phyloP scores from a whole-genome alignment of 2,113 vertebrate genomes.

The Uria lomvia region DNA sequence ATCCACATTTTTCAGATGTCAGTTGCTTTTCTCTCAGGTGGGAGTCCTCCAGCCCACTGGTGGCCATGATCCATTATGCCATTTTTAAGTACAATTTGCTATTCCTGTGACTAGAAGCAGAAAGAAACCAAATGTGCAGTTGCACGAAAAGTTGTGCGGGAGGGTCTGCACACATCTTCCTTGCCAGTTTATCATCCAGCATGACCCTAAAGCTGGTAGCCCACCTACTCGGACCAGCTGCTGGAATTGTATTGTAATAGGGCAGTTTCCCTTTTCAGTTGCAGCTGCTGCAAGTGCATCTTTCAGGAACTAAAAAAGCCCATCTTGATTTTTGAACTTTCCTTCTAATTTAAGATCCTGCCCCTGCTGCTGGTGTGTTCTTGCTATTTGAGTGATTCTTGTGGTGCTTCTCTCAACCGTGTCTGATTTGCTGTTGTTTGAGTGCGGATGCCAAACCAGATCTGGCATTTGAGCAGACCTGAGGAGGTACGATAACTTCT shows the following conservation, averaged over 20 bases:
- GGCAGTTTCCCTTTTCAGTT: background rate
- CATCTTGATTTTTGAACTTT: background rate
- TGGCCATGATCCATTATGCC: background rate
- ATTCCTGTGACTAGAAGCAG: background rate
- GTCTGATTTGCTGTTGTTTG: background rate
- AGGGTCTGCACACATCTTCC: background rate
- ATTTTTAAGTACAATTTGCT: background rate
- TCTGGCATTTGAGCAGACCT: background rate
- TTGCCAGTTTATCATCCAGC: background rate
- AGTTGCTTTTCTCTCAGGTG: background rate
- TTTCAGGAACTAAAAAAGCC: background rate
- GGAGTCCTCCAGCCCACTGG: background rate
- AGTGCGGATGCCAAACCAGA: background rate
- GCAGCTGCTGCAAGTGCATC: background rate
- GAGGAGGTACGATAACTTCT: background rate
- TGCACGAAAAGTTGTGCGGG: background rate
- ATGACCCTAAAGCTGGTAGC: background rate
- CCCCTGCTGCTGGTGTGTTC: background rate
- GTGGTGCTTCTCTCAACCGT: background rate
- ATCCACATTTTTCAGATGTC: background rate
- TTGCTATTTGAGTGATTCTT: fast-evolving
- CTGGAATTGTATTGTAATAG: background rate
- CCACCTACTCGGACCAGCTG: background rate
- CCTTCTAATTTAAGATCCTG: background rate
- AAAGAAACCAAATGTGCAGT: background rate